These are phyloP conservation scores for Caenorhabditis elegans DNA, from an alignment of 1,140 invertebrate species.

Conservation along the genomic window WBcel235 BX284606.5:4017501-4018000, in stretches of 20 bases:
- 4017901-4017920: neutral
- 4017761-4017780: neutral
- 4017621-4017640: no score
- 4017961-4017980: slow-evolving; percentile 21
- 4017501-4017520: no score
- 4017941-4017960: slow-evolving; percentile 5
- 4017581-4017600: no score
- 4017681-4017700: neutral
- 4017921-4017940: neutral
- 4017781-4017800: slow-evolving; percentile 23
- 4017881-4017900: neutral
- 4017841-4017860: neutral
- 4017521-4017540: no score
- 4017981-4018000: neutral
- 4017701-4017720: neutral
- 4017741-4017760: neutral
- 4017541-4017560: no score
- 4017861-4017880: neutral
- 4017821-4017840: neutral
- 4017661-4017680: no score
- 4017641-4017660: no score
- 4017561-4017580: no score
- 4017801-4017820: slow-evolving; percentile 8
- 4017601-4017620: no score
- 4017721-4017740: neutral